A percentile compares a stretch with the other conserved stretches of the same genome.
Conservation (phyloP, 2,113 vertebrate genomes). For the Vombatus ursinus region DNA sequence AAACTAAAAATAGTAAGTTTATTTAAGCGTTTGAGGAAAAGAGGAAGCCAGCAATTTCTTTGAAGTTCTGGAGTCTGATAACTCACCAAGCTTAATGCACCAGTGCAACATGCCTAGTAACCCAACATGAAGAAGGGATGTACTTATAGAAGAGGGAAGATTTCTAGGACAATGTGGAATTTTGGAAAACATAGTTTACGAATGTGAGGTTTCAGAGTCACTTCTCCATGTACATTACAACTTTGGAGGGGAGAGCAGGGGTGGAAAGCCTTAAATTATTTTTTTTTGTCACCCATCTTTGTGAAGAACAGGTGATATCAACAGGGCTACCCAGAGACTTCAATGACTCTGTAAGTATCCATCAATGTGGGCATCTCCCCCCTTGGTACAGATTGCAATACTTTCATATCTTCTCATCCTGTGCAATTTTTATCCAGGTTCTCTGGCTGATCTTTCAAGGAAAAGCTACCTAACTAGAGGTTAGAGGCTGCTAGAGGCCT, state of each 20-base stretch:
- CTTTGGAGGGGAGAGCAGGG: not conserved
- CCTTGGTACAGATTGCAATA: not conserved
- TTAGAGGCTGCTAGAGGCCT: not conserved
- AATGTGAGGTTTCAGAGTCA: conserved; percentile 39
- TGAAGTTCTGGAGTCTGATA: conserved; percentile 64
- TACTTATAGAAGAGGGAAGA: conserved; percentile 12
- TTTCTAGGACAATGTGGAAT: conserved; percentile 47
- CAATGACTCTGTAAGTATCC: not conserved
- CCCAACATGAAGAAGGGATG: conserved; percentile 46
- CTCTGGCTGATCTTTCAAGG: not conserved
- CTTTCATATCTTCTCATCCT: not conserved
- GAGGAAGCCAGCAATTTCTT: conserved; percentile 64
- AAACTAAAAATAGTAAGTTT: conserved; percentile 69
- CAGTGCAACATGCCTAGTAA: conserved; percentile 48
- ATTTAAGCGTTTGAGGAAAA: conserved; percentile 61
- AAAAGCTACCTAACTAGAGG: not conserved
- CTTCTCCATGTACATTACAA: conserved; percentile 53
- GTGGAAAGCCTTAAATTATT: not conserved
- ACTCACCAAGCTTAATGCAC: conserved; percentile 53
- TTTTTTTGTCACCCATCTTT: not conserved
- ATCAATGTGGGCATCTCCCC: not conserved
- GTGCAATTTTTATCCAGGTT: not conserved
- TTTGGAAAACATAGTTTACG: not conserved
- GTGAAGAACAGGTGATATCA: not conserved
- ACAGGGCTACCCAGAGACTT: not conserved